These are phyloP conservation scores for Pediacus dermestoides DNA, from an alignment of 2,888 invertebrate genomes.

Conservation along the genomic window DNA sequence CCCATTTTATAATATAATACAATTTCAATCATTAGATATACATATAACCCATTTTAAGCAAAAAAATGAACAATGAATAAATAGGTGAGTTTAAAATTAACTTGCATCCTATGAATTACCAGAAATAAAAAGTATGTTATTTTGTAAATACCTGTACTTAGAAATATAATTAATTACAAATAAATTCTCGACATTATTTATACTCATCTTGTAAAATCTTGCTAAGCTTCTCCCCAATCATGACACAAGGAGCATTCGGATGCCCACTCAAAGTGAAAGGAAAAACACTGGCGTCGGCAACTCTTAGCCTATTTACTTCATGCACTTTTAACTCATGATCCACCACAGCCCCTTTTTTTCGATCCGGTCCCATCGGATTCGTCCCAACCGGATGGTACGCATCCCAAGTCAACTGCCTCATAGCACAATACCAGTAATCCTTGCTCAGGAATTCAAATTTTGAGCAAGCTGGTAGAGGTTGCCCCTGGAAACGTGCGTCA, in stretches of 20 bases:
- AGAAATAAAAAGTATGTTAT: too few relatives aligned
- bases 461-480: slow-evolving; percentile 17
- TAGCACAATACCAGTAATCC: slow-evolving; percentile 25
- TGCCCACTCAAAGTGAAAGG: slow-evolving; percentile 62
- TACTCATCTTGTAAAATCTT: too few relatives aligned
- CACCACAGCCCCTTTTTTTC: slow-evolving; percentile 59
- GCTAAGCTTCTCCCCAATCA: slow-evolving; percentile 68
- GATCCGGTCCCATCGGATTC: slow-evolving; percentile 64
- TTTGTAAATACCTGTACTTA: too few relatives aligned
- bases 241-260: slow-evolving; percentile 63
- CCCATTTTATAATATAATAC: too few relatives aligned
- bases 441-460: slow-evolving; percentile 13
- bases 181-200: too few relatives aligned
- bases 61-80: too few relatives aligned
- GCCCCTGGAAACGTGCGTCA: slow-evolving; percentile 47
- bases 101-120: too few relatives aligned
- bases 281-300: slow-evolving; percentile 64
- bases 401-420: slow-evolving; percentile 44
- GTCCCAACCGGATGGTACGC: slow-evolving; percentile 65
- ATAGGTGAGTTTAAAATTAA: too few relatives aligned
- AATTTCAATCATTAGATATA: too few relatives aligned
- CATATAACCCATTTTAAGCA: too few relatives aligned
- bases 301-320: slow-evolving; percentile 57
- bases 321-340: slow-evolving; percentile 59
- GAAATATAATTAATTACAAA: too few relatives aligned